Percentiles rank a stretch among this genome's conserved stretches.
These are phyloP conservation scores for Euglossa dilemma DNA, from an alignment of 1,140 invertebrate species.

Conservation along the genomic window DNA sequence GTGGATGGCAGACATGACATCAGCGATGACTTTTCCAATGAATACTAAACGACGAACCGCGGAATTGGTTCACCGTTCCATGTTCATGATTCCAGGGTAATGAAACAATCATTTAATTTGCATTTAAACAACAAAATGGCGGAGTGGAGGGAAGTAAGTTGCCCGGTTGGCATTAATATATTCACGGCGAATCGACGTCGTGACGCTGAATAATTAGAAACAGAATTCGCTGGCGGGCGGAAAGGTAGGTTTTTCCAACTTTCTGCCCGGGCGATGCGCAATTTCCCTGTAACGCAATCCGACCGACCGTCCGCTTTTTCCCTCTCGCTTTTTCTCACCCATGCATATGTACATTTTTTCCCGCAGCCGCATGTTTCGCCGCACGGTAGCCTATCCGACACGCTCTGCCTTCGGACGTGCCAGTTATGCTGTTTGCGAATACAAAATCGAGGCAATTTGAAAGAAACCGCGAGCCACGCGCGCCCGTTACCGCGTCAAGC, in stretches of 20 bases:
- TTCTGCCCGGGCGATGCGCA: slow-evolving; percentile 22
- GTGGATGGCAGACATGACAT: not conserved
- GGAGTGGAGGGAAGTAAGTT: not conserved
- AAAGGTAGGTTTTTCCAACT: slow-evolving; percentile 13
- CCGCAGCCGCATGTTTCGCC: slow-evolving; percentile 31
- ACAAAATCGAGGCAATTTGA: slow-evolving; percentile 51
- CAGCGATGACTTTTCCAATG: not conserved
- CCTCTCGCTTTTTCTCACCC: slow-evolving; percentile 22
- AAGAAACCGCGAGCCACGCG: slow-evolving; percentile 32
- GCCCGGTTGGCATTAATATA: not conserved
- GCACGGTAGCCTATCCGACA: not conserved
- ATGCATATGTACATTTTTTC: slow-evolving; percentile 60
- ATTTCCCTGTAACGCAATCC: slow-evolving; percentile 31
- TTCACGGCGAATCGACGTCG: slow-evolving; percentile 8
- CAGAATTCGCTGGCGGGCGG: not conserved
- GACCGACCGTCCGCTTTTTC: not conserved
- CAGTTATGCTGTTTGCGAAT: slow-evolving; percentile 48
- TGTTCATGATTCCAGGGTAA: not conserved
- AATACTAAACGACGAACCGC: not conserved
- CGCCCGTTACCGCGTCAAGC: not conserved
- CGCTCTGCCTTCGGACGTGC: too few relatives aligned
- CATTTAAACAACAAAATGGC: slow-evolving; percentile 5
- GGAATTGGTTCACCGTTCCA: not conserved
- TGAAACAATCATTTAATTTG: slow-evolving; percentile 26
- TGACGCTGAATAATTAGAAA: slow-evolving; percentile 43